These are phyloP conservation scores for Leptoclinus maculatus DNA, from an alignment of 2,797 vertebrate species.

Conservation along the genomic window DNA sequence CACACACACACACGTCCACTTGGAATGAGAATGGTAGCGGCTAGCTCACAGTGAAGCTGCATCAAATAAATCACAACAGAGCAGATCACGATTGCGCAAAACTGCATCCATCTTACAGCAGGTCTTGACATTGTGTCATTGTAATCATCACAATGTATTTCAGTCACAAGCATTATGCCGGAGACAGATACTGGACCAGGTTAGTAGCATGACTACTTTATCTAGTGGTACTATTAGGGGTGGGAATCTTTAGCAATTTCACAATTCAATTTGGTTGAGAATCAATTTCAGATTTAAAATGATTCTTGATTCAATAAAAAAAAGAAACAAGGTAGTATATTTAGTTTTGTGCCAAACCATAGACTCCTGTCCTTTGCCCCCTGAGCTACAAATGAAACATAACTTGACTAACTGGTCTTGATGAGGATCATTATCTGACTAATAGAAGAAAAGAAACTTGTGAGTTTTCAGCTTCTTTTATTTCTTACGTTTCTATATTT, in stretches of 20 bases:
- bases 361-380: too few relatives aligned
- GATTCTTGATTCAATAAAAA: not conserved
- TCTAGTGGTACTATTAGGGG: not conserved
- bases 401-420: too few relatives aligned
- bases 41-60: constrained; percentile 13
- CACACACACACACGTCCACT: constrained; percentile 1
- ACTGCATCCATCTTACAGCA: not conserved
- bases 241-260: not conserved
- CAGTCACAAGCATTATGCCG: not conserved
- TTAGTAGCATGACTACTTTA: not conserved
- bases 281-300: not conserved
- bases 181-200: not conserved
- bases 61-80: constrained; percentile 7
- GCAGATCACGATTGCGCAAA: not conserved
- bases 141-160: not conserved
- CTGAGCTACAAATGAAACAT: too few relatives aligned
- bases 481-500: too few relatives aligned
- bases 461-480: too few relatives aligned
- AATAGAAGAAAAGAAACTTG: too few relatives aligned
- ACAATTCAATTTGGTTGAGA: not conserved
- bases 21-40: constrained; percentile 19
- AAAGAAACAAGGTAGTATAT: not conserved
- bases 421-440: too few relatives aligned
- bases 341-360: too few relatives aligned
- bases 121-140: not conserved